Conservation (phyloP, 1,140 invertebrate species). For the Drosophila lacertosa region DNA sequence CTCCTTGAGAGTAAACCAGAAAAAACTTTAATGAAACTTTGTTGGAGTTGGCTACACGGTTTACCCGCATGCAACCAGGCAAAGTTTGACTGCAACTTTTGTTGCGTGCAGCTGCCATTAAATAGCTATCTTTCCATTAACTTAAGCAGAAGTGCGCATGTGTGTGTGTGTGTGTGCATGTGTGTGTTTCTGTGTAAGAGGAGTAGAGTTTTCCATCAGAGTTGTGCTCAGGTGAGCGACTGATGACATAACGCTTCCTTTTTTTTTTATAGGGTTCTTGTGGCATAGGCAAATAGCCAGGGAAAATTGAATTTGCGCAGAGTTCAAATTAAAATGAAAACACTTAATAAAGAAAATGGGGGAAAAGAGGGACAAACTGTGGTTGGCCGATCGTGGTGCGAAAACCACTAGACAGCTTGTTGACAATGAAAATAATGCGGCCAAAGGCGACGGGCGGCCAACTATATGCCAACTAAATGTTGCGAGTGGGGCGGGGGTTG, state of each 20-base stretch:
- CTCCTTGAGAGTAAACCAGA: slow-evolving; percentile 4
- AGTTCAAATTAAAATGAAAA: slow-evolving; percentile 39
- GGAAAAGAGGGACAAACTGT: slow-evolving; percentile 27
- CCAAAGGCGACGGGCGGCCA: slow-evolving; percentile 14
- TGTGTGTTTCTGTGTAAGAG: too few relatives aligned
- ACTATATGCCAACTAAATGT: too few relatives aligned
- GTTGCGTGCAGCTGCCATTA: slow-evolving; percentile 54
- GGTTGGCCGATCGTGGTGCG: slow-evolving; percentile 41
- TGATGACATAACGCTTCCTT: slow-evolving; percentile 40
- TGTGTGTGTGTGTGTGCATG: slow-evolving; percentile 1
- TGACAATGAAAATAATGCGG: slow-evolving; percentile 78
- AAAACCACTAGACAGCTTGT: slow-evolving; percentile 74
- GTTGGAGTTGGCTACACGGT: slow-evolving; percentile 28
- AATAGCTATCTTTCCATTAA: slow-evolving; percentile 55
- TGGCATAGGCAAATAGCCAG: slow-evolving; percentile 28
- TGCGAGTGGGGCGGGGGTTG: not conserved
- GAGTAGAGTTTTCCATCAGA: too few relatives aligned
- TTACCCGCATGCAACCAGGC: slow-evolving; percentile 28
- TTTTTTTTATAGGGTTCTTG: slow-evolving; percentile 6
- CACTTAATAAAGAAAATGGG: not conserved
- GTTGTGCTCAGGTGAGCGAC: slow-evolving; percentile 17
- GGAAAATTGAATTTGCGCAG: slow-evolving; percentile 46
- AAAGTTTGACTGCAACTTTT: slow-evolving; percentile 55
- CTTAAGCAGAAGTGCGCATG: slow-evolving; percentile 32
- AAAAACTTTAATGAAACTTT: slow-evolving; percentile 47